Conservation (phyloP, 1,140 invertebrate species). For the Penaeus vannamei region DNA sequence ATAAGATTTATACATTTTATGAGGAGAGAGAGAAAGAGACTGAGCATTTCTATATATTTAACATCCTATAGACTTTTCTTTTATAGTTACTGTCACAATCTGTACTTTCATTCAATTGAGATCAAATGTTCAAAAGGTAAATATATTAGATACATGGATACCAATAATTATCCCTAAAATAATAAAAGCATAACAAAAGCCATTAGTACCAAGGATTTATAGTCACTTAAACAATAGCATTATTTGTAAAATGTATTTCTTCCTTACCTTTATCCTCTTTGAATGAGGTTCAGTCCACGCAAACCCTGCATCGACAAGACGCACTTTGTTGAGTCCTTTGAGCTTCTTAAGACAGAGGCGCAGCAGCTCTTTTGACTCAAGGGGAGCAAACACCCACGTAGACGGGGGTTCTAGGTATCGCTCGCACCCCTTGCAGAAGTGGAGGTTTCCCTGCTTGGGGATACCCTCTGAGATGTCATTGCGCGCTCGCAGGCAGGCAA, state of each 20-base stretch:
- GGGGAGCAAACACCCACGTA: constrained; percentile 89
- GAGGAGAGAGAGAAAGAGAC: too few relatives aligned
- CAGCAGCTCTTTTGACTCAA: constrained; percentile 95
- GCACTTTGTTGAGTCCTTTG: constrained; percentile 91
- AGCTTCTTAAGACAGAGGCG: constrained; percentile 94
- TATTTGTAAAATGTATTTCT: background rate
- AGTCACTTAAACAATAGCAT: background rate
- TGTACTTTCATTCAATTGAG: too few relatives aligned
- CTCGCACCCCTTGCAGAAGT: constrained; percentile 94
- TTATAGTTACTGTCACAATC: too few relatives aligned
- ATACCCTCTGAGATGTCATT: constrained; percentile 98
- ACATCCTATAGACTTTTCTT: too few relatives aligned
- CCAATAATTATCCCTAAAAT: too few relatives aligned
- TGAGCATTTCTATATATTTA: too few relatives aligned
- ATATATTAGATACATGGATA: too few relatives aligned
- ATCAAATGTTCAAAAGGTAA: too few relatives aligned
- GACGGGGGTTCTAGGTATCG: constrained; percentile 94
- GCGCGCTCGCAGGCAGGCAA: constrained; percentile 88
- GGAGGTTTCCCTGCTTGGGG: constrained; percentile 91
- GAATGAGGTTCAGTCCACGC: constrained; percentile 99
- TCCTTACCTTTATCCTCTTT: constrained; percentile 90
- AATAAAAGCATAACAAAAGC: too few relatives aligned
- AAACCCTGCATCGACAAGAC: constrained; percentile 95
- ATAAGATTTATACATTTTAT: too few relatives aligned
- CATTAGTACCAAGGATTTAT: too few relatives aligned